Percentiles rank a stretch among this genome's conserved stretches.
Conservation (phyloP, 2,113 vertebrate species). For the Nyctereutes procyonoides region DNA sequence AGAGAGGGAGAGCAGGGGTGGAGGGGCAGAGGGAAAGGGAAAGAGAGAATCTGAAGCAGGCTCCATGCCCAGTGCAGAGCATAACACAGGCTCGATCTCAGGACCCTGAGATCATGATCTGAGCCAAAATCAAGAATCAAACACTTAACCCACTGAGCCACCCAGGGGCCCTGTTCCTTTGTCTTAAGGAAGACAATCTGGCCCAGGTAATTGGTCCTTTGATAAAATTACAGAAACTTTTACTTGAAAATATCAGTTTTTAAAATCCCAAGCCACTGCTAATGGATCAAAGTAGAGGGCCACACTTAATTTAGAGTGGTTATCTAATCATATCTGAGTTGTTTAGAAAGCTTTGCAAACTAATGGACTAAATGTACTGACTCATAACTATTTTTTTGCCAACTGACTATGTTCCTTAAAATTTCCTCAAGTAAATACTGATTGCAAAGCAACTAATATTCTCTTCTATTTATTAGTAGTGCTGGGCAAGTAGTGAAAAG, state of each 20-base stretch:
- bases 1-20: background rate
- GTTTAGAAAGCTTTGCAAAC: conserved; percentile 16
- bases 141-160: background rate
- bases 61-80: too few relatives aligned
- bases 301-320: background rate
- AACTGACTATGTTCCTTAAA: background rate
- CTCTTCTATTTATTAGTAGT: background rate
- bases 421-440: background rate
- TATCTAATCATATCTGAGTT: background rate
- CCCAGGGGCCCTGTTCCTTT: background rate
- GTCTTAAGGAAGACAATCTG: background rate
- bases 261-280: background rate
- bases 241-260: conserved; percentile 30
- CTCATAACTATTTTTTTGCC: background rate
- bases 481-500: background rate
- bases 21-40: background rate
- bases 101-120: too few relatives aligned
- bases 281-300: background rate
- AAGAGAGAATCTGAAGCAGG: background rate
- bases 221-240: conserved; percentile 8
- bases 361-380: background rate
- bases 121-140: background rate
- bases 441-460: background rate
- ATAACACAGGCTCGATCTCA: too few relatives aligned
- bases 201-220: background rate